Evolutionary conservation across 2,888 invertebrate species (phyloP), one percentile per base, ranked within the genome.

Genomic region (Diloba caeruleocephala): DNA sequence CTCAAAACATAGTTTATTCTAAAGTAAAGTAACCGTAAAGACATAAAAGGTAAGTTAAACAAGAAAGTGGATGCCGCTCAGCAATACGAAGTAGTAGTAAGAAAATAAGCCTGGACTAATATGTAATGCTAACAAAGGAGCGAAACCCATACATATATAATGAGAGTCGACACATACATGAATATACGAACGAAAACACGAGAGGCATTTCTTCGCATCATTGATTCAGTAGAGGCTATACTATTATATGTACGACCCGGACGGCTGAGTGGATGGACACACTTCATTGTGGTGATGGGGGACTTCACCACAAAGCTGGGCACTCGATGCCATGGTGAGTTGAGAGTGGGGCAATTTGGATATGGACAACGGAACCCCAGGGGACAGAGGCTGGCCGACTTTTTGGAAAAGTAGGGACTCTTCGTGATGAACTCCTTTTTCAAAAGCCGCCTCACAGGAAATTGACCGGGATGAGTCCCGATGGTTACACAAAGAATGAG

Each of bases 91-190:
- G 56, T 41, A n/a, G n/a, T n/a, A n/a, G n/a, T n/a, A 59, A 23
- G 14, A 29, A 49, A 67, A 53, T 46, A 50, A 19, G 28, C 14
- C 31, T 51, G 42, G 28, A 17, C 31, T 51, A 45, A 54, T 54
- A 54, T 31, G 38, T 57, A 49, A 68, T 45, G 39, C 42, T 38
- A 31, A 28, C 3, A 28, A 36, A 23, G 17, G 28, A 63, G 36
- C 19, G 13, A 44, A 41, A 28, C 33, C 33, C 32, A 55, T 69
- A 41, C 69, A 69, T 66, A 49, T 36, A 8, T 51, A 31, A 63
- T 55, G 37, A 12, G 41, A 31, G 14, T 17, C 44, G 33, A 51
- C 42, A 57, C 49, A 31, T 41, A 15, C 25, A 38, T 38, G 25
- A 33, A 43, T 45, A n/a, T 44, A 37, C 12, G 14, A 19, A 17